Conservation (phyloP, 2,113 vertebrate species). For the Copsychus sechellarum region DNA sequence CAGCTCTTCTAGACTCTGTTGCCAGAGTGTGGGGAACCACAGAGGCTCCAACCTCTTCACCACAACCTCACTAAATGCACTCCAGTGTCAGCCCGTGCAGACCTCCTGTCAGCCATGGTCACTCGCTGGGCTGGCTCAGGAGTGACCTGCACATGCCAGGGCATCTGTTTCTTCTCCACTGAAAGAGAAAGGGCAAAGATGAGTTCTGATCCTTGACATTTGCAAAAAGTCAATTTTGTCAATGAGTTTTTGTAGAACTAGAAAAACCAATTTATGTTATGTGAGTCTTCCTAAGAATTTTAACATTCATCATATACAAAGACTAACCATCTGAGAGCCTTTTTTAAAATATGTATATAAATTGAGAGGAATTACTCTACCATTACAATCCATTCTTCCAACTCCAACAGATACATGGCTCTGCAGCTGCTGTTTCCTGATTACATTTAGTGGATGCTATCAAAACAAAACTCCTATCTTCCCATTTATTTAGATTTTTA, state of each 20-base stretch:
- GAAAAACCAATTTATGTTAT: background rate
- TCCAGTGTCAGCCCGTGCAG: background rate
- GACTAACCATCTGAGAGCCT: background rate
- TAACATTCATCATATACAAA: background rate
- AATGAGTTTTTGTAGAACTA: background rate
- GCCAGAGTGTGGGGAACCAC: background rate
- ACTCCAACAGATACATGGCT: background rate
- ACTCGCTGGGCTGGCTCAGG: background rate
- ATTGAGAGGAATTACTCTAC: background rate
- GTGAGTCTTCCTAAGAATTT: background rate
- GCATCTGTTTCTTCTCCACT: background rate
- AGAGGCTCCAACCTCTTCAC: background rate
- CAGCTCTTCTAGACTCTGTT: background rate
- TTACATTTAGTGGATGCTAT: background rate
- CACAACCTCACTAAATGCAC: background rate
- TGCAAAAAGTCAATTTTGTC: background rate
- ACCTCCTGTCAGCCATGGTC: accelerated
- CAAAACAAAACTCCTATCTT: background rate
- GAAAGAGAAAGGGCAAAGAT: background rate
- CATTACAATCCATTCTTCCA: background rate
- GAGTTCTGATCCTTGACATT: background rate
- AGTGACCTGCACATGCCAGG: background rate
- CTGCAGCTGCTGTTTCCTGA: background rate
- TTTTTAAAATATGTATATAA: too few relatives aligned
- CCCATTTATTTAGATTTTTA: background rate